Base-by-base conservation (phyloP, 1,140 invertebrate genomes). In the Temnothorax curvispinosus region DNA sequence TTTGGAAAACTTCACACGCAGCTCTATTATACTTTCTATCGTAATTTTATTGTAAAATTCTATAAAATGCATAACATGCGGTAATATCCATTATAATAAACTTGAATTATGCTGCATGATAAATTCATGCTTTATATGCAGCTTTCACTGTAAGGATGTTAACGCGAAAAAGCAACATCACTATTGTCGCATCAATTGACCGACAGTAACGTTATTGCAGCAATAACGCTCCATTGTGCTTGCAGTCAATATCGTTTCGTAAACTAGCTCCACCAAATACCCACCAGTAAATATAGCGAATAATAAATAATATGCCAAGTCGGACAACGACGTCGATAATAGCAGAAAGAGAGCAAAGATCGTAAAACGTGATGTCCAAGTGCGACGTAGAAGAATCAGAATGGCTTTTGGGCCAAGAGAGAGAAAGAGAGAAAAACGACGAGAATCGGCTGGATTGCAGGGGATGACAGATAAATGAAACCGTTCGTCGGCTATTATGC, bases 401-500 rank as follows among this genome's bases (percentile, higher is more conserved):
- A 0, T n/a, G 27, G 67, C 18, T 15, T 27, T 64, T 32, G 35
- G 52, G n/a, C 7, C 27, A 27, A 27, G 54, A 7, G 11, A 15
- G 50, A 84, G 9, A 47, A 41, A 58, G 54, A 7, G 11, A 15
- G 50, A 58, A 56, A 81, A 64, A 9, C n/a, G 21, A 52, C 47
- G 72, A 50, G 52, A 3, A 72, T 21, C 50, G 21, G 15, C 4
- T 7, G 47, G 35, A 18, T 27, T 64, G 50, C 21, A 11, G 4
- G 15, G 7, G 21, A 65, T n/a, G 27, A 15, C 67, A 72, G 87
- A 88, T 85, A 78, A 85, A 85, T 65, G 72, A 85, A 62, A 47
- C 72, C 38, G 35, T 65, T 69, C 50, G 38, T 13, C 58, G 52
- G 27, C 71, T 56, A 38, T 32, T 41, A 56, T 67, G 56, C 47